Percentiles rank a stretch among this genome's conserved stretches.
Evolutionary conservation across 1,140 invertebrate genomes (phyloP).

Genomic region (Polypedilum vanderplanki): DNA sequence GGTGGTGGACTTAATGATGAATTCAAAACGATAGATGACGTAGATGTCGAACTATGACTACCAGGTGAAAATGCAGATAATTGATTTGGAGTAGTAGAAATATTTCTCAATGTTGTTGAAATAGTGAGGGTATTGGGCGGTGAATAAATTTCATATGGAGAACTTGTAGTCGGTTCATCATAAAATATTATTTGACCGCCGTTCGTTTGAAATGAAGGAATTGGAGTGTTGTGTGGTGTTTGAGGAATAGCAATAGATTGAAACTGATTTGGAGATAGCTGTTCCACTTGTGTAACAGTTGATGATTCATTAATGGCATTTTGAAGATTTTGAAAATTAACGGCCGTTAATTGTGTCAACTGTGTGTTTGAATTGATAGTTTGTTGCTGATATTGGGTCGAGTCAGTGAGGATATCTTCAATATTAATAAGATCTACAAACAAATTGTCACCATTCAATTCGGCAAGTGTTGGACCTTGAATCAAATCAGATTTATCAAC

Average conservation of each 20-base stretch:
- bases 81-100: slow-evolving; percentile 32
- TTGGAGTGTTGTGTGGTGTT: slow-evolving; percentile 35
- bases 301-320: slow-evolving; percentile 42
- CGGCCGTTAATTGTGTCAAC: slow-evolving; percentile 31
- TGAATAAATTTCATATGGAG: slow-evolving; percentile 43
- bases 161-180: slow-evolving; percentile 35
- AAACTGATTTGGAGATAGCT: slow-evolving; percentile 42
- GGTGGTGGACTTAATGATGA: slow-evolving; percentile 23
- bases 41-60: slow-evolving; percentile 44
- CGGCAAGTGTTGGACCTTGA: slow-evolving; percentile 73
- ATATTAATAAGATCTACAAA: slow-evolving; percentile 71
- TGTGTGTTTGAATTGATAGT: slow-evolving; percentile 41
- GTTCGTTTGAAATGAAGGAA: slow-evolving; percentile 29
- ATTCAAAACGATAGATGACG: slow-evolving; percentile 32
- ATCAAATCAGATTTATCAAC: slow-evolving; percentile 80
- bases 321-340: slow-evolving; percentile 31
- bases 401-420: slow-evolving; percentile 63
- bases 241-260: slow-evolving; percentile 37
- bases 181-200: slow-evolving; percentile 16
- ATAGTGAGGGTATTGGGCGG: slow-evolving; percentile 37
- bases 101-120: slow-evolving; percentile 39
- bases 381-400: slow-evolving; percentile 45
- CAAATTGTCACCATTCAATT: slow-evolving; percentile 74
- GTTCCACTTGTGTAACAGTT: slow-evolving; percentile 36
- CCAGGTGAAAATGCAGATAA: slow-evolving; percentile 44